Conservation (phyloP, 2,888 invertebrate genomes). For the Drosophila meridionalis region DNA sequence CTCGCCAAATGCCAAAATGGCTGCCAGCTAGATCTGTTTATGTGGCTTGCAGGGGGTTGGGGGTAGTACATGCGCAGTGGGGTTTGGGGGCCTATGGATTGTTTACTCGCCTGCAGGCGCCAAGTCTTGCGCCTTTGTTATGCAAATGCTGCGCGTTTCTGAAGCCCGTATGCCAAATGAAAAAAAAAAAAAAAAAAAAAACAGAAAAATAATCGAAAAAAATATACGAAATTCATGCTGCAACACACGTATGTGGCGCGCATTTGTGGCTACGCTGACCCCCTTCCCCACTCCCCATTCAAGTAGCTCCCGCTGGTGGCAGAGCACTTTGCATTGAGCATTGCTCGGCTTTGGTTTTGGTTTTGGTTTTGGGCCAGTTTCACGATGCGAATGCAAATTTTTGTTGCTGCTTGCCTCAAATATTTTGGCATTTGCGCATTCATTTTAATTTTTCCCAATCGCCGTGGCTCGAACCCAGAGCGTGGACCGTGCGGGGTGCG, state of each 20-base stretch:
- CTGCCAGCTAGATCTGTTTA: constrained; percentile 35
- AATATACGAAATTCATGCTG: constrained; percentile 14
- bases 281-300: not conserved
- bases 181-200: constrained; percentile 1
- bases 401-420: constrained; percentile 59
- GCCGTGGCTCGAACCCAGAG: constrained; percentile 11
- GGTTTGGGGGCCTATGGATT: constrained; percentile 18
- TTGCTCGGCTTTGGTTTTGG: constrained; percentile 55
- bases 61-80: not conserved
- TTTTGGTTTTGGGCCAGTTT: constrained; percentile 59
- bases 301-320: not conserved
- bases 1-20: constrained; percentile 53
- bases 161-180: constrained; percentile 35
- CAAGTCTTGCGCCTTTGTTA: constrained; percentile 76
- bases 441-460: constrained; percentile 69
- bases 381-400: constrained; percentile 65
- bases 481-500: not conserved
- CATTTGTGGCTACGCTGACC: constrained; percentile 39
- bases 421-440: constrained; percentile 81
- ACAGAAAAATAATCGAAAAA: not conserved
- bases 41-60: constrained; percentile 13
- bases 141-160: constrained; percentile 66
- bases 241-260: constrained; percentile 33
- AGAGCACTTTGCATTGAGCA: constrained; percentile 44
- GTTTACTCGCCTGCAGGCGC: constrained; percentile 69